Conservation (phyloP, 1,140 invertebrate genomes). For the Grapholita molesta region DNA sequence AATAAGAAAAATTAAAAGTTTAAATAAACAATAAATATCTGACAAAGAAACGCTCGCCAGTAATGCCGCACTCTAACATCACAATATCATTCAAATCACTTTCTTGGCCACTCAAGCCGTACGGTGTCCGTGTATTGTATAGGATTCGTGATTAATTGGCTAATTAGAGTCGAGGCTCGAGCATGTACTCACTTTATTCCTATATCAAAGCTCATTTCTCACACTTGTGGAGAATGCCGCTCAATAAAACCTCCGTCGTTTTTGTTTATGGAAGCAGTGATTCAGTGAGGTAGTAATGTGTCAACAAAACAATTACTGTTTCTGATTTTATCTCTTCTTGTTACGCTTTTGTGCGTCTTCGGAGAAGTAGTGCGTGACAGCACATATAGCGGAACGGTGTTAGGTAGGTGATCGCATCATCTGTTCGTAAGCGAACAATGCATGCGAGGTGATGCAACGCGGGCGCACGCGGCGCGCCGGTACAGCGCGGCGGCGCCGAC, state of each 20-base stretch:
- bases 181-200: slow-evolving; percentile 50
- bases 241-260: slow-evolving; percentile 28
- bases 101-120: neutral
- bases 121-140: slow-evolving; percentile 1
- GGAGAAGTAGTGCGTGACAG: slow-evolving; percentile 45
- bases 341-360: slow-evolving; percentile 42
- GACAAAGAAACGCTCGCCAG: too few species aligned
- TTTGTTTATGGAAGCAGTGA: slow-evolving; percentile 38
- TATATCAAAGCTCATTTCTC: slow-evolving; percentile 48
- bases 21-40: too few species aligned
- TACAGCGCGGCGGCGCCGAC: neutral
- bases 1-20: too few species aligned
- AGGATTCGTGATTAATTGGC: slow-evolving; percentile 37
- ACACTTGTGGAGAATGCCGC: slow-evolving; percentile 29
- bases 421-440: slow-evolving; percentile 37
- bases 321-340: slow-evolving; percentile 42
- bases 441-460: slow-evolving; percentile 25
- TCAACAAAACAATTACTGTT: slow-evolving; percentile 38
- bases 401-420: slow-evolving; percentile 44
- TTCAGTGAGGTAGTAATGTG: slow-evolving; percentile 38
- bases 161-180: slow-evolving; percentile 42
- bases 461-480: neutral
- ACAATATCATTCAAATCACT: neutral
- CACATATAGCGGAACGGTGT: slow-evolving; percentile 36
- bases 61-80: neutral